Base-by-base conservation (phyloP, 2,113 vertebrate species). In the Machaerirhynchus nigripectus region DNA sequence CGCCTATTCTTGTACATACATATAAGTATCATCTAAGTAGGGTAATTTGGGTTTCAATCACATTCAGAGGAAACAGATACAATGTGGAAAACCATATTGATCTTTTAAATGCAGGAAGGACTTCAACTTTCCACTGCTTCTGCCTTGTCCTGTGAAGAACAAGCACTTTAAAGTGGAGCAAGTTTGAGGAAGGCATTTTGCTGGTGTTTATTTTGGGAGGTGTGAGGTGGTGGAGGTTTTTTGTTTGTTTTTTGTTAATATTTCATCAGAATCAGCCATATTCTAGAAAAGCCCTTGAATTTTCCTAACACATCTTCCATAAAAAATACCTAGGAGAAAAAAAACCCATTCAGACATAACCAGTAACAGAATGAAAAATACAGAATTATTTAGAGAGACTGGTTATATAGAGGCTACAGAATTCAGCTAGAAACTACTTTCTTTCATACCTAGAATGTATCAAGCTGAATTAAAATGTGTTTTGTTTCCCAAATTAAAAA, bases 401-500 rank as follows among this genome's bases (percentile, higher is more conserved):
- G 30, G 10, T 17, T 92, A 64, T 69, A 53, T 33, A 80, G 73
- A 71, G 31, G 20, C 13, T 24, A 69, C 53, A 79, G 56, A 67
- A 18, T 90, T 93, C 84, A 78, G 70, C 80, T 67, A 61, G 71
- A 97, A 84, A 26, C 64, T 65, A 39, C 56, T 96, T 83, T 23
- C 63, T 86, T 92, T 94, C 75, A 87, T 91, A 76, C 12, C 37
- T 78, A 57, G 28, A 87, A 31, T 63, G 30, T 84, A 95, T 93
- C 78, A 89, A 52, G 24, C n/a, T 91, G 91, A 96, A 95, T 94
- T 93, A 84, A 88, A 95, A 60, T 75, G 63, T 63, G 56, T 74
- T 94, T 79, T 85, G 27, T 91, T 90, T 95, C 81, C 89, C 79
- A 93, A 92, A 94, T 92, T 75, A 63, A 96, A 96, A 93, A n/a